Conservation (phyloP, 2,888 invertebrate species). For the Zygogramma bicolorata region DNA sequence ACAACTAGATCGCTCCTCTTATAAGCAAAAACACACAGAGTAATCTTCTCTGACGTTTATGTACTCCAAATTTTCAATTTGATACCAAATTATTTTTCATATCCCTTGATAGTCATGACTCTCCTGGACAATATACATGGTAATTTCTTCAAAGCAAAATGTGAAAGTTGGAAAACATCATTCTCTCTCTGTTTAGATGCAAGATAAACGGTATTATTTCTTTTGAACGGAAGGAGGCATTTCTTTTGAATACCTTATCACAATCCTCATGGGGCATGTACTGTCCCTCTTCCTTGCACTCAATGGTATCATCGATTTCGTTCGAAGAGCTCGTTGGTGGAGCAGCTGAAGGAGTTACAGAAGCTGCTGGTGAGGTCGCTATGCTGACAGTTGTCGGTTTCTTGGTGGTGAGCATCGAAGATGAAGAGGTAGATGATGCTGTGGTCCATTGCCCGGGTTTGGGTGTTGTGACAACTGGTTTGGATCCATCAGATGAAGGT, state of each 20-base stretch:
- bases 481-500: conserved; percentile 63
- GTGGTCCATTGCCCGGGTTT: conserved; percentile 58
- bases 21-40: too few relatives aligned
- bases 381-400: conserved; percentile 31
- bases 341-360: not conserved
- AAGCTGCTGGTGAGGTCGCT: conserved; percentile 20
- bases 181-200: too few relatives aligned
- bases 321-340: conserved; percentile 31
- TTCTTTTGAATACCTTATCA: conserved; percentile 68
- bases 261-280: conserved; percentile 73
- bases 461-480: conserved; percentile 52
- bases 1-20: too few relatives aligned
- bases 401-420: conserved; percentile 38
- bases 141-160: too few relatives aligned
- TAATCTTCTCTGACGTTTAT: too few relatives aligned
- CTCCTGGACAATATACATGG: too few relatives aligned
- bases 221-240: too few relatives aligned
- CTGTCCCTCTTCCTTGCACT: conserved; percentile 70
- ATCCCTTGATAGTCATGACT: too few relatives aligned
- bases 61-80: too few relatives aligned
- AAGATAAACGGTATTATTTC: too few relatives aligned
- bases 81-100: too few relatives aligned
- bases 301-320: conserved; percentile 58
- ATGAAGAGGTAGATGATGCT: conserved; percentile 5
- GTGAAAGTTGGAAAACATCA: too few relatives aligned